These are phyloP conservation scores for Cossypha caffra DNA, from an alignment of 2,797 vertebrate genomes.

Conservation along the genomic window DNA sequence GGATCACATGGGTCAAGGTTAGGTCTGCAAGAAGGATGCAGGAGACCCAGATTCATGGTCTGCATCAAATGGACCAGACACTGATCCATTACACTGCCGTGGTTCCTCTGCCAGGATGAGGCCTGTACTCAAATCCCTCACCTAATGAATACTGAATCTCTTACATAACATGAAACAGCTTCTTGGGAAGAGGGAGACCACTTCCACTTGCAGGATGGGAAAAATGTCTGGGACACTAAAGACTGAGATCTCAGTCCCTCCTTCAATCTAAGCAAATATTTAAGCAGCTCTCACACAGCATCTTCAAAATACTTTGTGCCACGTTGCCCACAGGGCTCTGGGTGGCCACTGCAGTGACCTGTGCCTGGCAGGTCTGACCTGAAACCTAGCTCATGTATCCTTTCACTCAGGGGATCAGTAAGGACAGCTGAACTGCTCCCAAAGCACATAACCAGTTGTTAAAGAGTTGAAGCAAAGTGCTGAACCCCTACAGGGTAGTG, in stretches of 20 bases:
- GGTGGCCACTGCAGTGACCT: background rate
- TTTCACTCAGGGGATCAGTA: background rate
- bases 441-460: background rate
- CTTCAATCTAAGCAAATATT: background rate
- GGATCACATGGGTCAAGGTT: background rate
- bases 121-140: background rate
- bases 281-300: background rate
- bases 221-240: background rate
- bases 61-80: background rate
- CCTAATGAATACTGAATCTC: background rate
- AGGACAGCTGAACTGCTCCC: background rate
- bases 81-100: background rate
- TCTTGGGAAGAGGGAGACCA: background rate
- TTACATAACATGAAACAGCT: background rate
- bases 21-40: background rate
- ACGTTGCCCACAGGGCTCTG: background rate
- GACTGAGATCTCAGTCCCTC: background rate
- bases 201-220: background rate
- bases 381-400: background rate
- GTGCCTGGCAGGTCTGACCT: background rate
- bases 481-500: background rate
- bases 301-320: background rate
- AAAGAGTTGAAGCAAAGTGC: background rate
- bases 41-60: background rate
- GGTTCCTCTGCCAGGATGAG: background rate